These are phyloP conservation scores for Drosophila incognita DNA, from an alignment of 2,888 invertebrate species.

Conservation along the genomic window DNA sequence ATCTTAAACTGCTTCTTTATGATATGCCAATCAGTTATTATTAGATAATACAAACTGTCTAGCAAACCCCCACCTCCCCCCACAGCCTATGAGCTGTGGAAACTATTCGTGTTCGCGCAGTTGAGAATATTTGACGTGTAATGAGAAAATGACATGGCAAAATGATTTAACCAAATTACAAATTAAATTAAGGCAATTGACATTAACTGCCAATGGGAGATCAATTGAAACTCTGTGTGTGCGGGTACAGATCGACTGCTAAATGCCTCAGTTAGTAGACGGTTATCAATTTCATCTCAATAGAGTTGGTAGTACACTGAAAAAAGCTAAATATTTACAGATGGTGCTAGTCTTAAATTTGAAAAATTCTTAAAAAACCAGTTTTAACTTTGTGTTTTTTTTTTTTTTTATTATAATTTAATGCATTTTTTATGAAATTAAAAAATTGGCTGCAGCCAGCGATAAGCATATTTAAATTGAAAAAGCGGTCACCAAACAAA, in stretches of 20 bases:
- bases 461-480: no score
- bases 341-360: not conserved
- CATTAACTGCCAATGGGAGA: slow-evolving; percentile 8
- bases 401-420: no score
- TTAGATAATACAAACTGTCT: not conserved
- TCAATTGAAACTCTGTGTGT: slow-evolving; percentile 27
- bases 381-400: no score
- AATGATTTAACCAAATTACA: slow-evolving; percentile 36
- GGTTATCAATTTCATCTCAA: slow-evolving; percentile 13
- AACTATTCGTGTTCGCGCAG: slow-evolving; percentile 16
- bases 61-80: not conserved
- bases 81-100: slow-evolving; percentile 1
- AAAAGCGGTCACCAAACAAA: no score
- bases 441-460: no score
- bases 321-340: not conserved
- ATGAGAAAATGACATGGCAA: slow-evolving; percentile 27
- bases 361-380: not conserved
- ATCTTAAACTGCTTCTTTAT: slow-evolving; percentile 11
- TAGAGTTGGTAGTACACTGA: not conserved
- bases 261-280: slow-evolving; percentile 29
- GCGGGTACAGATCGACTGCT: slow-evolving; percentile 10
- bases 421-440: no score
- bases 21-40: slow-evolving; percentile 19
- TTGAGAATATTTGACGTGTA: slow-evolving; percentile 4
- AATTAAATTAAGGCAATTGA: slow-evolving; percentile 26